phyloP scores from a whole-genome alignment of 2,113 vertebrate species.

The Camelus bactrianus region DNA sequence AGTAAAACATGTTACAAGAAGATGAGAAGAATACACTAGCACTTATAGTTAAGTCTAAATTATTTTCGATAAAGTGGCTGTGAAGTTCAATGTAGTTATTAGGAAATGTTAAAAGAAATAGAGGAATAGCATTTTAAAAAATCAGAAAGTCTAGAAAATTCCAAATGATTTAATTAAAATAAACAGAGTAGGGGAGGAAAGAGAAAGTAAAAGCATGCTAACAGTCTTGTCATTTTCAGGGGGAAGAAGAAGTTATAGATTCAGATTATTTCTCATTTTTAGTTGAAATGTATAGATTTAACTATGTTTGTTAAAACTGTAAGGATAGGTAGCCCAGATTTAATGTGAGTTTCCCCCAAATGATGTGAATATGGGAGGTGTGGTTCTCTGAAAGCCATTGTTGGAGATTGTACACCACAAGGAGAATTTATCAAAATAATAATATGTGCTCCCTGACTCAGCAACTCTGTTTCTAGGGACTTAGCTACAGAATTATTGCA shows the following conservation, averaged over 20 bases:
- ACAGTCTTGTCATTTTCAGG: neutral
- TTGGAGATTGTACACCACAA: neutral
- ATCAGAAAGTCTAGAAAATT: constrained; percentile 7
- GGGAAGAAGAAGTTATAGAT: neutral
- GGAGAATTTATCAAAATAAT: neutral
- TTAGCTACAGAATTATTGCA: neutral
- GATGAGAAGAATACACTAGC: neutral
- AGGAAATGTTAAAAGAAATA: neutral
- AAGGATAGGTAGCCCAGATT: neutral
- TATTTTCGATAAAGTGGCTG: neutral
- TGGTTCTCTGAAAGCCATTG: neutral
- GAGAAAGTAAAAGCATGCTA: neutral
- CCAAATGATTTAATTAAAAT: constrained; percentile 5
- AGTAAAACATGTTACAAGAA: neutral
- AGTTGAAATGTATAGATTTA: neutral
- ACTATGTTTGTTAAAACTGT: neutral
- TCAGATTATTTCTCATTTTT: neutral
- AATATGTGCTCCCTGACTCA: neutral
- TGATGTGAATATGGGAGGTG: neutral
- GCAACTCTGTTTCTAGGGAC: neutral
- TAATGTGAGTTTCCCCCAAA: neutral
- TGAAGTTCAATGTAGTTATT: neutral
- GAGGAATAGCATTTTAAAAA: neutral
- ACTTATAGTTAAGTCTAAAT: constrained; percentile 29
- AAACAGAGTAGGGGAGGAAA: neutral